Evolutionary conservation across 2,888 invertebrate species (phyloP), one percentile per base, ranked within the genome.

Genomic region (Clitarchus hookeri): DNA sequence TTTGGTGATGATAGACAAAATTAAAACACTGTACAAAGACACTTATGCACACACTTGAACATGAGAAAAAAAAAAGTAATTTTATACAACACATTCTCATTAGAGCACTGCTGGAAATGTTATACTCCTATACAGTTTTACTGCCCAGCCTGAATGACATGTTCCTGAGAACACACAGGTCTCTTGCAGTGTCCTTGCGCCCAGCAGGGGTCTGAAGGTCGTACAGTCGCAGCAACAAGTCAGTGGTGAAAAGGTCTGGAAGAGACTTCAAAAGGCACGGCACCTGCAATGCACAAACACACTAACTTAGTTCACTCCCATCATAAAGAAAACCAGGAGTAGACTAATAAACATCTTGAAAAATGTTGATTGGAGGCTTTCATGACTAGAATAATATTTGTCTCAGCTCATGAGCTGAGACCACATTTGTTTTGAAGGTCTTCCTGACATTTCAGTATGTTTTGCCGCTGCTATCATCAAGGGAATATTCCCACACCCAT

Each of bases 161-260:
- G 92, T 97, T 97, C 88, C 97, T 93, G 89, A 97, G 93, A 90
- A 98, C 94, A 91, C 98, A 97, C 87, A 98, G 92, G 91, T 97
- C 97, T 90, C 97, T 94, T 0, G 98, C 97, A 85, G 97, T 97
- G 87, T 96, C 95, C 90, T 96, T 96, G 86, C 98, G 94, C 0
- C 98, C 97, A 85, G 94, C 93, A 27, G 94, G 91, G 27, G 95
- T 94, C 84, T 95, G 93, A 84, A 97, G 93, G 91, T 98, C 97
- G 91, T 98, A 97, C 87, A 97, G 92, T 90, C 96, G 94, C 84
- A 97, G 92, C 87, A 97, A 93, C 86, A 97, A 92, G 88, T 95
- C 94, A 87, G 95, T 95, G 88, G 94, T 94, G 90, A 97, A 96
- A 89, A 94, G 93, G 89, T 96, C 96, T 0, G 97, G 97, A 85